phyloP scores from a whole-genome alignment of 2,113 vertebrate genomes.

The human (Homo sapiens) region GRCh38 chr7:27477001-27477500 shows the following conservation, averaged over 20 bases:
- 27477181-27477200: not conserved
- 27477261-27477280: not conserved
- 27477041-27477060: not conserved
- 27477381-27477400: not conserved
- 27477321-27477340: not conserved
- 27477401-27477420: not conserved
- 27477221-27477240: not conserved
- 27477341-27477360: not conserved
- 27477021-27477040: not conserved
- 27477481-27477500: conserved; percentile 14
- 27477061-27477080: not conserved
- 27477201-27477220: not conserved
- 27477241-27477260: not conserved
- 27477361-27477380: not conserved
- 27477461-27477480: conserved; percentile 4
- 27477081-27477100: not conserved
- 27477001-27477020: not conserved
- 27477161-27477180: not conserved
- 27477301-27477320: not conserved
- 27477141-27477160: not conserved
- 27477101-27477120: not conserved
- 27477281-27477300: not conserved
- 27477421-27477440: not conserved
- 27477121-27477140: not conserved
- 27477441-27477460: not conserved